A percentile compares a stretch with the other conserved stretches of the same genome.
Evolutionary conservation across 2,113 vertebrate species (phyloP).

Genomic region (Pristiophorus japonicus): DNA sequence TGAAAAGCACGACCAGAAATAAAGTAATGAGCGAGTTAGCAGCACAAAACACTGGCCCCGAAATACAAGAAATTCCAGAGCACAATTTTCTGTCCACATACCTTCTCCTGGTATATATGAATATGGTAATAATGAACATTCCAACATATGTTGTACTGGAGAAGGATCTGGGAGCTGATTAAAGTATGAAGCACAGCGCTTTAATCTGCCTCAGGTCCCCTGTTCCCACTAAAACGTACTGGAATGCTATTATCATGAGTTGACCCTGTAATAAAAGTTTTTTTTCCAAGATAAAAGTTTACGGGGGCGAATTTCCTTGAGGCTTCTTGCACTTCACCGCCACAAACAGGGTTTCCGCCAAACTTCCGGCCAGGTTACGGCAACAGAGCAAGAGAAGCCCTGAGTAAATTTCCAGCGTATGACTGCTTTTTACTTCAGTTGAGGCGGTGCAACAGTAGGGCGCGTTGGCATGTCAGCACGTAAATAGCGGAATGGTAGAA

Average conservation of each 20-base stretch:
- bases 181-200: not conserved
- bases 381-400: not conserved
- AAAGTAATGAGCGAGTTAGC: conserved; percentile 1
- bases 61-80: not conserved
- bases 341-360: not conserved
- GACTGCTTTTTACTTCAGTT: not conserved
- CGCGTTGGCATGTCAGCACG: not conserved
- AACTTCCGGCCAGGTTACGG: not conserved
- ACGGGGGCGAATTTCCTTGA: not conserved
- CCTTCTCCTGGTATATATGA: not conserved
- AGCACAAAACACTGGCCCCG: no score
- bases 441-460: not conserved
- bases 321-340: not conserved
- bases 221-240: not conserved
- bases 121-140: conserved; percentile 33
- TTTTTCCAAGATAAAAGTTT: not conserved
- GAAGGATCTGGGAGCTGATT: not conserved
- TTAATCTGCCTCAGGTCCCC: not conserved
- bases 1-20: not conserved
- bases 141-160: not conserved
- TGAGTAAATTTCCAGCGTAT: not conserved
- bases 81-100: not conserved
- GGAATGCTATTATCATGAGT: conserved; percentile 2
- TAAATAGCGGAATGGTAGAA: not conserved
- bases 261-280: not conserved